Evolutionary conservation across 2,113 vertebrate species (phyloP).

Genomic region (Apaloderma vittatum): DNA sequence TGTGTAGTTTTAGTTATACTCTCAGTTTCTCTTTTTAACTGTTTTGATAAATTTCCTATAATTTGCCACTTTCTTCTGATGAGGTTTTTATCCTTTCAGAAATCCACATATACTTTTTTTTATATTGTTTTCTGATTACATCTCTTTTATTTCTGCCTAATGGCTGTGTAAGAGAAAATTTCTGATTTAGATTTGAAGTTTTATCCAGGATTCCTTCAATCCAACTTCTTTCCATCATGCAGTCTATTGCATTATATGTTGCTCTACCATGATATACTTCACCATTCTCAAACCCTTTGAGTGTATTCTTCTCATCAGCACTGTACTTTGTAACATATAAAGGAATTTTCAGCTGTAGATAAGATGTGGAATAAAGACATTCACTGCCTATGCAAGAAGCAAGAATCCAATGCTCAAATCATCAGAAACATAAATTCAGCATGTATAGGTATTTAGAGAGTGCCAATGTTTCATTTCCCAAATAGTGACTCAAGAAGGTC

Average conservation of each 20-base stretch:
- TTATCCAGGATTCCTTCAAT: neutral
- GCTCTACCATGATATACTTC: neutral
- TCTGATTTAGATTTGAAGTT: neutral
- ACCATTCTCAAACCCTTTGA: neutral
- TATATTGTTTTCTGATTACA: neutral
- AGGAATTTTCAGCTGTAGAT: rapidly evolving
- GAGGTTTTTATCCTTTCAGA: neutral
- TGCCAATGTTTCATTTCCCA: neutral
- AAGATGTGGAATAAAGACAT: neutral
- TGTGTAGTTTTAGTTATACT: neutral
- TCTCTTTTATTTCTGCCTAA: neutral
- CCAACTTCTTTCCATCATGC: neutral
- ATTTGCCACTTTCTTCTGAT: neutral
- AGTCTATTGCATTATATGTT: neutral
- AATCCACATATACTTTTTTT: neutral
- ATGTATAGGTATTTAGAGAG: rapidly evolving
- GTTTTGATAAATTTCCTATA: neutral
- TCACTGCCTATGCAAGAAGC: neutral
- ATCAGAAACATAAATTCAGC: neutral
- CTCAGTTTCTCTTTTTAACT: neutral
- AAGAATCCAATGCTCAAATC: rapidly evolving
- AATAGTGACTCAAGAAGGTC: neutral
- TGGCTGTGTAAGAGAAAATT: neutral
- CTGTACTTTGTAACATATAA: neutral
- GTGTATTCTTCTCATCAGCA: neutral